phyloP scores from a whole-genome alignment of 2,888 invertebrate species.

The Bruchidius siliquastri region DNA sequence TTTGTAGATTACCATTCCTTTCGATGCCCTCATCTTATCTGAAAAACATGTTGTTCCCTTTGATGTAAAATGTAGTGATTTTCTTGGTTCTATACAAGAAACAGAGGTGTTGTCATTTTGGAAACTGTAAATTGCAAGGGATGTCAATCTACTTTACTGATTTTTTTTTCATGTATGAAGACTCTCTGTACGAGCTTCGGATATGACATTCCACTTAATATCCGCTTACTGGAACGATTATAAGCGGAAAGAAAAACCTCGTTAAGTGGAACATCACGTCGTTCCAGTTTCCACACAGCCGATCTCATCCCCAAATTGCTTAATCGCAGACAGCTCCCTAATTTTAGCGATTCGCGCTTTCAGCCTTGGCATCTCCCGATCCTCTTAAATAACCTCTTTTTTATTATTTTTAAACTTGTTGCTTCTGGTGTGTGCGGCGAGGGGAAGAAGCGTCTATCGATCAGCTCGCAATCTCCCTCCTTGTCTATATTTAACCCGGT shows the following conservation, averaged over 20 bases:
- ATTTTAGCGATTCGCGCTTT: background rate
- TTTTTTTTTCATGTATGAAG: no score
- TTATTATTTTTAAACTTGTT: background rate
- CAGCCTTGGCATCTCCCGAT: background rate
- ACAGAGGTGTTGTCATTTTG: no score
- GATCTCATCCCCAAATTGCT: background rate
- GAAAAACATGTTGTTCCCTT: no score
- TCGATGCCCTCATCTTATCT: no score
- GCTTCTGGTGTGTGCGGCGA: background rate
- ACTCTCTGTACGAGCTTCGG: no score
- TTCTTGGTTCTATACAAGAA: no score
- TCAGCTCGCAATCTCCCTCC: background rate
- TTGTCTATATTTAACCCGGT: slow-evolving; percentile 5
- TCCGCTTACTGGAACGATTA: background rate
- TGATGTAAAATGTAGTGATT: no score
- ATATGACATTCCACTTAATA: background rate
- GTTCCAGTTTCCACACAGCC: background rate
- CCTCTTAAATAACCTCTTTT: background rate
- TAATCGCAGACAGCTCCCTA: background rate
- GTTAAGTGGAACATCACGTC: background rate
- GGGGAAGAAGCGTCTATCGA: background rate
- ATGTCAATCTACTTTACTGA: no score
- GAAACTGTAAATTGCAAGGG: no score
- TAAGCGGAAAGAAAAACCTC: background rate
- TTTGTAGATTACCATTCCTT: no score